Evolutionary conservation across 2,797 vertebrate species (phyloP).

Genomic region (Catostomus latipinnis): DNA sequence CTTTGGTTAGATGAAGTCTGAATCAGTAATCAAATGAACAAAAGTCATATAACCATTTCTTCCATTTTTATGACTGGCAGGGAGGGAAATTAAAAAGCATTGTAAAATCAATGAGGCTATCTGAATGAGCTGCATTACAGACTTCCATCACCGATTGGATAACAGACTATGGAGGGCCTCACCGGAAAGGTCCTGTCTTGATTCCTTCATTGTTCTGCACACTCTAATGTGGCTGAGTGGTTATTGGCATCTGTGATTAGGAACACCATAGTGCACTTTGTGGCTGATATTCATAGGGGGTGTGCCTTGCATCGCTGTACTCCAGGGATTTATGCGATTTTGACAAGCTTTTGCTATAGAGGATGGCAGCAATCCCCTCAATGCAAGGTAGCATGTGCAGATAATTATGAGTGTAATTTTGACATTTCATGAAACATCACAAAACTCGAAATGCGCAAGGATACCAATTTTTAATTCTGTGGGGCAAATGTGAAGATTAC

Average conservation of each 20-base stretch:
- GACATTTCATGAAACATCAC: constrained; percentile 3
- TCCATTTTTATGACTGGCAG: constrained; percentile 7
- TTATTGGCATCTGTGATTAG: constrained; percentile 67
- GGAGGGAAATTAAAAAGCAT: constrained; percentile 33
- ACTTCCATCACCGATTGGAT: neutral
- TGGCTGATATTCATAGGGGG: constrained; percentile 62
- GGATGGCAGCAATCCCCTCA: constrained; percentile 57
- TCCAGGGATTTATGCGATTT: constrained; percentile 47
- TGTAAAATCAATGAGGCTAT: constrained; percentile 36
- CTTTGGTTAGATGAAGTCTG: constrained; percentile 16
- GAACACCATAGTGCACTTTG: constrained; percentile 59
- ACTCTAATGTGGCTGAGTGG: constrained; percentile 63
- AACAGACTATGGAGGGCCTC: constrained; percentile 12
- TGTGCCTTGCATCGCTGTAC: constrained; percentile 56
- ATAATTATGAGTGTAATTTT: constrained; percentile 14
- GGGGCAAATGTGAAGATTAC: neutral
- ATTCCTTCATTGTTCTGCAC: constrained; percentile 46
- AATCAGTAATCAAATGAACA: constrained; percentile 23
- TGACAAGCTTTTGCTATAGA: constrained; percentile 51
- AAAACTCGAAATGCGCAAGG: neutral
- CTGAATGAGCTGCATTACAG: constrained; percentile 8
- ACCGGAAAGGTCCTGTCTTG: constrained; percentile 11
- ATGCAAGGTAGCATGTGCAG: neutral
- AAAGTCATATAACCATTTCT: constrained; percentile 32
- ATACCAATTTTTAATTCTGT: neutral